Percentiles rank a stretch among this genome's conserved stretches.
Evolutionary conservation across 2,797 vertebrate species (phyloP).

Genomic region (Paramormyrops hopkinsi): DNA sequence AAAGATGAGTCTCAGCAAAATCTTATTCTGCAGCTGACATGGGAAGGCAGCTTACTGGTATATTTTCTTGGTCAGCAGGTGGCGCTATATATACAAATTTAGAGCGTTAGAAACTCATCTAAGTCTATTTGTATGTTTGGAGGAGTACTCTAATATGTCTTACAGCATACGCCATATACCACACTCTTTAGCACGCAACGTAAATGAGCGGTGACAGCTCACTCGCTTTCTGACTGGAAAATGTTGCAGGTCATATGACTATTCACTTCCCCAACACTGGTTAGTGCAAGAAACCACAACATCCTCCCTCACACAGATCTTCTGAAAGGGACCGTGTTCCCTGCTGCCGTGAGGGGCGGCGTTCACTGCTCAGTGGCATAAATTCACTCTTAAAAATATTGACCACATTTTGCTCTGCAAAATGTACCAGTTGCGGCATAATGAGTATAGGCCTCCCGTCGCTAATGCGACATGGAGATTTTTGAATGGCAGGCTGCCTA

Average conservation of each 20-base stretch:
- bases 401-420: not conserved
- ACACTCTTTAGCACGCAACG: not conserved
- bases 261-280: constrained; percentile 37
- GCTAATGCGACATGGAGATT: not conserved
- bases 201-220: not conserved
- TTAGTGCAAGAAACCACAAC: constrained; percentile 38
- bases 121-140: not conserved
- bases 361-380: not conserved
- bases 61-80: constrained; percentile 1
- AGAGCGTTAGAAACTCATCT: not conserved
- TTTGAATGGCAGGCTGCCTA: not conserved
- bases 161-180: too few species aligned
- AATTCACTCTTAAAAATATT: not conserved
- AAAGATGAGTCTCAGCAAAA: not conserved
- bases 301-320: constrained; percentile 33
- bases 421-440: not conserved
- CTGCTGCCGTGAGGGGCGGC: not conserved
- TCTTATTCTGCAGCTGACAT: not conserved
- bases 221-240: constrained; percentile 10
- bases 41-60: not conserved
- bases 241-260: not conserved
- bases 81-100: not conserved
- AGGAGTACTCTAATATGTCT: not conserved
- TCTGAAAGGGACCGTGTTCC: not conserved
- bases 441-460: not conserved